Percentiles rank a stretch among this genome's conserved stretches.
Evolutionary conservation across 2,797 vertebrate genomes (phyloP).

Genomic region (Lacerta bilineata): DNA sequence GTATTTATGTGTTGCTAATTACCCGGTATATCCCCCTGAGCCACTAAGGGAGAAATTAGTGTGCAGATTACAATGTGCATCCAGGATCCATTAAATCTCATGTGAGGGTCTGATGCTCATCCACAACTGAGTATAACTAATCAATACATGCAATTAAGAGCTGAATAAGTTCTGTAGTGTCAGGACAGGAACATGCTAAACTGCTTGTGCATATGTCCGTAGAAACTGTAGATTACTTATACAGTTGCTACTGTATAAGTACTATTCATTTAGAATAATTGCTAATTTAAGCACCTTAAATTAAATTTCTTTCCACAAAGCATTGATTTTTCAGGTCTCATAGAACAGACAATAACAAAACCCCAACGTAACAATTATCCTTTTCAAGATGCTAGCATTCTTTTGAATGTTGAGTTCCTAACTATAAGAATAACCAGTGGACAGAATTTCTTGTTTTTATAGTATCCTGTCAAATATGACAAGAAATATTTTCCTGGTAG

Average conservation of each 20-base stretch:
- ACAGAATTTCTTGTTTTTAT: not conserved
- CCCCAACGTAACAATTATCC: not conserved
- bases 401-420: not conserved
- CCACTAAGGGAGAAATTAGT: conserved; percentile 1
- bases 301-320: not conserved
- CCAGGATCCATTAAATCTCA: not conserved
- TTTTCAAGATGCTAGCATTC: not conserved
- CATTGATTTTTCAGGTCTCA: not conserved
- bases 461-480: not conserved
- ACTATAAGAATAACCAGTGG: not conserved
- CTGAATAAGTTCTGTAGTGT: not conserved
- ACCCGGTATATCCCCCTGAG: not conserved
- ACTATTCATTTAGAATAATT: not conserved
- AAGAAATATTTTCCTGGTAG: not conserved
- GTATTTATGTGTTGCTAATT: fast-evolving
- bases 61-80: not conserved
- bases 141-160: not conserved
- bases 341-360: too few species aligned
- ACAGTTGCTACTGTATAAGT: not conserved
- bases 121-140: not conserved
- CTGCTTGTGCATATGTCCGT: not conserved
- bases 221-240: not conserved
- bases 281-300: not conserved
- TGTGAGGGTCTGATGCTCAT: not conserved
- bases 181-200: not conserved